Evolutionary conservation across 2,888 invertebrate species (phyloP), one percentile per base, ranked within the genome.

Genomic region (Monoplex corrugatus): DNA sequence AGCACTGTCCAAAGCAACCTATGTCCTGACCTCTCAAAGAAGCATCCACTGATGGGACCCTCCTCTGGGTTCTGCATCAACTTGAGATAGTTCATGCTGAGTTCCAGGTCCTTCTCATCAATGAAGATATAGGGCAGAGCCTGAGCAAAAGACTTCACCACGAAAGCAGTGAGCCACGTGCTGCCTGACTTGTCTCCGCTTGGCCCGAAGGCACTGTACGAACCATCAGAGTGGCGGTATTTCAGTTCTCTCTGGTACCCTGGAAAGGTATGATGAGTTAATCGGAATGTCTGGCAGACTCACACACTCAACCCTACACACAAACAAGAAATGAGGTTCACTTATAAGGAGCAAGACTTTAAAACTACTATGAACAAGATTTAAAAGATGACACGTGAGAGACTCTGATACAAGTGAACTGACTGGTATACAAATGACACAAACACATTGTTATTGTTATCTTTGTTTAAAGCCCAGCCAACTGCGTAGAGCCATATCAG

Each of bases 211-310:
- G 95, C 95, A 89, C 95, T 95, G 92, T 94, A 96, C 0, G 96
- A 95, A 6, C 95, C 94, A 91, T 96, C 96, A 6, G 84, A 87
- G 88, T 95, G 97, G 87, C 97, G 97, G 96, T 98, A 99, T 0
- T 98, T 98, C 95, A 99, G 97, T 94, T 99, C 97, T 89, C 98
- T 97, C 95, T 99, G 99, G 96, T 99, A 99, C 3, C 98, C 96
- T 96, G 89, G 16, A 32, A 35, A 57, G 84, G 10, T n/a, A 44
- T 28, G 38, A 28, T 28, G n/a, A n/a, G n/a, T n/a, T n/a, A n/a
- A n/a, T n/a, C n/a, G n/a, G n/a, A n/a, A n/a, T n/a, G n/a, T n/a
- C n/a, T n/a, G n/a, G n/a, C n/a, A n/a, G n/a, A n/a, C n/a, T n/a
- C n/a, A n/a, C n/a, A n/a, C n/a, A n/a, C n/a, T n/a, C n/a, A n/a